Evolutionary conservation across 1,140 invertebrate species (phyloP), one percentile per base, ranked within the genome.

Genomic region (Drosophila funebris): DNA sequence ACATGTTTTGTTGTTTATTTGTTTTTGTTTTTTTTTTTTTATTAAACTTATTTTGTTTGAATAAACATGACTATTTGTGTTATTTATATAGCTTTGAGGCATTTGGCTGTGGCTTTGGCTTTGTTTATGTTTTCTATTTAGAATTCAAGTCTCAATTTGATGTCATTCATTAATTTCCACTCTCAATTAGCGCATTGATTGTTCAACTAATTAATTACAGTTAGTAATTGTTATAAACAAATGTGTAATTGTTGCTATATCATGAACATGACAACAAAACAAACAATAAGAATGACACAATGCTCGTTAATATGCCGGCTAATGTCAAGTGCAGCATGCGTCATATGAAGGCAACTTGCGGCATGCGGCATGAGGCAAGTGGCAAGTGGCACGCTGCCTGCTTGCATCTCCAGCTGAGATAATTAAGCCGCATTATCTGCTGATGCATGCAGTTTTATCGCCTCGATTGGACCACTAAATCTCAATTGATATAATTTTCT

Each of bases 401-500:
- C 29, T 44, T 36, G 36, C 39, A 61, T 48, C 31, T 61, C 24
- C 53, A 64, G 61, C 37, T 44, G 18, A 44, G 31, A 56, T 37
- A 46, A 67, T 58, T 67, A 50, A 29, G 6, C 22, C 20, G 16
- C 63, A 36, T 52, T 68, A 52, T 53, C 57, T 27, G 27, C 20
- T 9, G 33, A 31, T 46, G 43, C 24, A 22, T 33, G 33, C 57
- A 43, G 54, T 29, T 31, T 39, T 39, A 69, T 53, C 22, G 29
- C 18, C 27, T 2, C 13, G 22, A 14, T 57, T 57, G 41, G 2
- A 14, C 24, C 66, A 44, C 48, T 37, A 22, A 71, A 56, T 64
- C 43, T 39, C 29, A 53, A 50, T 73, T 54, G 62, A 67, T 67
- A 67, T 67, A n/a, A 60, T 53, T 52, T 50, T 57, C 41, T 57